These are phyloP conservation scores for Solenodon paradoxus DNA, from an alignment of 2,113 vertebrate genomes.

Conservation along the genomic window DNA sequence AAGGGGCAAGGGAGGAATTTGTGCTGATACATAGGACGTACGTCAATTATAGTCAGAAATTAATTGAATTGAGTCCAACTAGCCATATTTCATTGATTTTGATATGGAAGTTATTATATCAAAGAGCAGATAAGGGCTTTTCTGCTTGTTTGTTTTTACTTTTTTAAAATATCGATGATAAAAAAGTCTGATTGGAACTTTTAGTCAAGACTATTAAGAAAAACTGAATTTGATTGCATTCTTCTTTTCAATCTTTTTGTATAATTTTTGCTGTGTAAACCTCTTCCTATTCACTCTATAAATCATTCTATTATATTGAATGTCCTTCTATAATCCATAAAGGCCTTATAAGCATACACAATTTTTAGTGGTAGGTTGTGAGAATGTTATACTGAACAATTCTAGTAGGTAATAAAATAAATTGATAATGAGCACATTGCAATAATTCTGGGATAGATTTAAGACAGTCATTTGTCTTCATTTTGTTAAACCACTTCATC, in stretches of 20 bases:
- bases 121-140: too few species aligned
- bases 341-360: not conserved
- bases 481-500: conserved; percentile 15
- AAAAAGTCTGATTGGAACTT: not conserved
- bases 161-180: not conserved
- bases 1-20: conserved; percentile 59
- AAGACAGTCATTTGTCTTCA: conserved; percentile 34
- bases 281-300: not conserved
- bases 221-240: not conserved
- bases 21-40: conserved; percentile 50
- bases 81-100: not conserved
- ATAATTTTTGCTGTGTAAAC: not conserved
- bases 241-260: not conserved
- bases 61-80: conserved; percentile 54
- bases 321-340: not conserved
- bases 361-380: not conserved
- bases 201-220: not conserved
- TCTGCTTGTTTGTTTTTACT: too few species aligned
- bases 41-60: conserved; percentile 56
- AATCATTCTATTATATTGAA: not conserved
- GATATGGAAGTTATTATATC: not conserved
- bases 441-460: not conserved
- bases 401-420: not conserved
- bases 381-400: not conserved
- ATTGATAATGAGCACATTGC: not conserved